These are phyloP conservation scores for Trachymyrmex septentrionalis DNA, from an alignment of 1,140 invertebrate genomes.

Conservation along the genomic window DNA sequence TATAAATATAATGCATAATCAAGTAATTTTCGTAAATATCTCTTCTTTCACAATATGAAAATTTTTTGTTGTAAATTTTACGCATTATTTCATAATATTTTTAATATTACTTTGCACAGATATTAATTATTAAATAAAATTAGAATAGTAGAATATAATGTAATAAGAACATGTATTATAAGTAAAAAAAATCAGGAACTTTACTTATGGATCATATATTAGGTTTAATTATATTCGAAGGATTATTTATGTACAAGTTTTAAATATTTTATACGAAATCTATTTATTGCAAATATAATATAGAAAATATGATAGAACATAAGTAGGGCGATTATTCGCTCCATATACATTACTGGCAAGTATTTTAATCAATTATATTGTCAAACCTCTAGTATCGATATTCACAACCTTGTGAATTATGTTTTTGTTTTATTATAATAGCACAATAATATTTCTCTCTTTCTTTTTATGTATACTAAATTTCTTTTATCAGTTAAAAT, in stretches of 20 bases:
- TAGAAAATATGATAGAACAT: neutral
- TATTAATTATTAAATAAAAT: neutral
- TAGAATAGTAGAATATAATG: neutral
- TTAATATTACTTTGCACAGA: neutral
- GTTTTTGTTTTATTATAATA: constrained; percentile 40
- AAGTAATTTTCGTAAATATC: neutral
- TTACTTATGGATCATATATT: neutral
- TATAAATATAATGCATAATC: neutral
- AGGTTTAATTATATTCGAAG: constrained; percentile 4
- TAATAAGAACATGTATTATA: constrained; percentile 13
- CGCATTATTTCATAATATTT: constrained; percentile 9
- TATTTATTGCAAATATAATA: neutral
- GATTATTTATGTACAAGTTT: constrained; percentile 1
- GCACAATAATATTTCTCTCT: neutral
- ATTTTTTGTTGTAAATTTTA: neutral
- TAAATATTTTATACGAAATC: neutral
- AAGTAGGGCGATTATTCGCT: neutral
- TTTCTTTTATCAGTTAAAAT: neutral
- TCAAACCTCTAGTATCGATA: neutral
- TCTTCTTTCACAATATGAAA: neutral
- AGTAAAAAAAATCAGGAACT: neutral
- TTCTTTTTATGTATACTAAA: constrained; percentile 8
- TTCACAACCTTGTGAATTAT: constrained; percentile 6
- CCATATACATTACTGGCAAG: neutral
- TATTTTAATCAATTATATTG: constrained; percentile 16